phyloP scores from a whole-genome alignment of 1,140 invertebrate species.

The Xylocopa sonorina region DNA sequence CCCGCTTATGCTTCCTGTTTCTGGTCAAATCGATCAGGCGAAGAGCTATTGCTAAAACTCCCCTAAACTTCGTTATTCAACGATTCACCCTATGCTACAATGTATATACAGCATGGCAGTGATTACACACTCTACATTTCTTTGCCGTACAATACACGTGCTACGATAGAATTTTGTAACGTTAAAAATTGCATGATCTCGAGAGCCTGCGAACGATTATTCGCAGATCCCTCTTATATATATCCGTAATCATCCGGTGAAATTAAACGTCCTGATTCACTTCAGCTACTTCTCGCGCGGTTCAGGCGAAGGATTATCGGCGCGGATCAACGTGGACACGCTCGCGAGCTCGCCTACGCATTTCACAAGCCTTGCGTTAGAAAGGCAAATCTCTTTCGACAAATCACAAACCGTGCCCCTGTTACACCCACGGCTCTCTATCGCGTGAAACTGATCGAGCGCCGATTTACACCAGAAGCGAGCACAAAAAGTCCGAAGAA shows the following conservation, averaged over 20 bases:
- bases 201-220: not conserved
- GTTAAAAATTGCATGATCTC: conserved; percentile 8
- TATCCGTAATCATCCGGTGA: not conserved
- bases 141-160: conserved; percentile 53
- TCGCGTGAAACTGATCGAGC: not conserved
- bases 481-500: not conserved
- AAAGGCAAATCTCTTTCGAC: conserved; percentile 4
- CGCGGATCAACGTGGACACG: not conserved
- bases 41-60: conserved; percentile 47
- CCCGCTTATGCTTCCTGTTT: not conserved
- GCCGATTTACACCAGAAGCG: not conserved
- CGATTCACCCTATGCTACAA: conserved; percentile 70
- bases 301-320: conserved; percentile 2
- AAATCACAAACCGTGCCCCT: conserved; percentile 18
- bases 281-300: not conserved
- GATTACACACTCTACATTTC: conserved; percentile 72
- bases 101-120: conserved; percentile 79
- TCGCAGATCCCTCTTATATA: not conserved
- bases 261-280: not conserved
- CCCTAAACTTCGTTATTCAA: conserved; percentile 41
- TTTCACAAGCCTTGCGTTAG: conserved; percentile 15
- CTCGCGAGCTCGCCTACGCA: not conserved
- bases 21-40: conserved; percentile 42
- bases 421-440: conserved; percentile 4
- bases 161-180: conserved; percentile 31